Evolutionary conservation across 2,888 invertebrate genomes (phyloP).

Genomic region (Ditylenchus weischeri): DNA sequence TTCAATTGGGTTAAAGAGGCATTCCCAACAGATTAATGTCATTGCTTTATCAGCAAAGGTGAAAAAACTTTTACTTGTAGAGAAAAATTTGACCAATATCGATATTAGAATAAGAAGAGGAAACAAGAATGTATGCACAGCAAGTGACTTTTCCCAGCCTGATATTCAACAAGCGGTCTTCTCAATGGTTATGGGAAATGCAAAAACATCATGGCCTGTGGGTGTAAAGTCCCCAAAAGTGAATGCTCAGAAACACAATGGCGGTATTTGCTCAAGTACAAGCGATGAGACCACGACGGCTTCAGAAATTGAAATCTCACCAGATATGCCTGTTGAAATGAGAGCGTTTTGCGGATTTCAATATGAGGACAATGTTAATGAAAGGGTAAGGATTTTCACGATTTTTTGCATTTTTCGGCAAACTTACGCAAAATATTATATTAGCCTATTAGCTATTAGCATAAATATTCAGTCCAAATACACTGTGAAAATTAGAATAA

Average conservation of each 20-base stretch:
- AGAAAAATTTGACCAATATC: too few relatives aligned
- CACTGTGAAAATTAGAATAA: too few relatives aligned
- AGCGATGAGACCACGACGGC: background rate
- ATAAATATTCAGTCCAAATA: too few relatives aligned
- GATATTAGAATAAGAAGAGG: conserved; percentile 3
- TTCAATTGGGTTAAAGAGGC: too few relatives aligned
- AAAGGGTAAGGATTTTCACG: conserved; percentile 13
- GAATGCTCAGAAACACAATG: background rate
- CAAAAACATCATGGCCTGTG: background rate
- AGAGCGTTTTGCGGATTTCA: conserved; percentile 17
- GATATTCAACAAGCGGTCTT: conserved; percentile 8
- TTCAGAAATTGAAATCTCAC: conserved; percentile 7
- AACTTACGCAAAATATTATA: too few relatives aligned
- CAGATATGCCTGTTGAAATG: conserved; percentile 22
- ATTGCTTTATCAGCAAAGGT: too few relatives aligned
- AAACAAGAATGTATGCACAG: conserved; percentile 1
- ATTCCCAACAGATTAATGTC: too few relatives aligned
- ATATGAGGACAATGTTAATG: conserved; percentile 21
- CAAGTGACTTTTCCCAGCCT: background rate
- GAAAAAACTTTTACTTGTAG: too few relatives aligned
- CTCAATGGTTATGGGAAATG: background rate
- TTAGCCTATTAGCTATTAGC: too few relatives aligned
- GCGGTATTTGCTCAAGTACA: background rate
- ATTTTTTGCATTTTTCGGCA: background rate
- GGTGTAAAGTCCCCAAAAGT: background rate